phyloP scores from a whole-genome alignment of 2,113 vertebrate species.

The Chitala chitala region DNA sequence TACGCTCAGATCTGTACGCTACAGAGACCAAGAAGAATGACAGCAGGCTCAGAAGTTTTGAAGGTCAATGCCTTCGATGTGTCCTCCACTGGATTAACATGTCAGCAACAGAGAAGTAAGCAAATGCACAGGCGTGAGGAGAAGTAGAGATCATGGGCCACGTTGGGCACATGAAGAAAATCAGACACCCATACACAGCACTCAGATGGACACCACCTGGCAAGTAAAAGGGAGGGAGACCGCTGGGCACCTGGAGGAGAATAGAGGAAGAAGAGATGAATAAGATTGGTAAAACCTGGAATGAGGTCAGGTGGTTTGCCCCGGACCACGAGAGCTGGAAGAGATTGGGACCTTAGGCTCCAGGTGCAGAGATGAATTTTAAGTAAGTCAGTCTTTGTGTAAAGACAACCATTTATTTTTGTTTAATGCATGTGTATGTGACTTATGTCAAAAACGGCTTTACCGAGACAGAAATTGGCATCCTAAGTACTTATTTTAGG shows the following conservation, averaged over 20 bases:
- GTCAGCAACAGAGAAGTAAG: background rate
- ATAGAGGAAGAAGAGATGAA: background rate
- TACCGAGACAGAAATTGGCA: too few relatives aligned
- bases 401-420: too few relatives aligned
- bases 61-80: background rate
- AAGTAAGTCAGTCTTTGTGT: too few relatives aligned
- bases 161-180: background rate
- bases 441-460: too few relatives aligned
- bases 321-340: too few relatives aligned
- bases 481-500: too few relatives aligned
- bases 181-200: background rate
- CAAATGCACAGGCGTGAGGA: background rate
- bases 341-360: too few relatives aligned
- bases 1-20: background rate
- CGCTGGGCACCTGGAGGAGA: background rate
- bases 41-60: background rate
- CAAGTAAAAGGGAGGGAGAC: background rate
- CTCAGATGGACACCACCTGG: background rate
- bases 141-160: background rate
- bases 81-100: background rate
- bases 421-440: too few relatives aligned
- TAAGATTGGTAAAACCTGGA: background rate
- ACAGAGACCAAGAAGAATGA: background rate
- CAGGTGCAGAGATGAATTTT: too few relatives aligned
- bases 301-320: too few relatives aligned